These are phyloP conservation scores for Empis stercorea DNA, from an alignment of 2,888 invertebrate species.

Conservation along the genomic window DNA sequence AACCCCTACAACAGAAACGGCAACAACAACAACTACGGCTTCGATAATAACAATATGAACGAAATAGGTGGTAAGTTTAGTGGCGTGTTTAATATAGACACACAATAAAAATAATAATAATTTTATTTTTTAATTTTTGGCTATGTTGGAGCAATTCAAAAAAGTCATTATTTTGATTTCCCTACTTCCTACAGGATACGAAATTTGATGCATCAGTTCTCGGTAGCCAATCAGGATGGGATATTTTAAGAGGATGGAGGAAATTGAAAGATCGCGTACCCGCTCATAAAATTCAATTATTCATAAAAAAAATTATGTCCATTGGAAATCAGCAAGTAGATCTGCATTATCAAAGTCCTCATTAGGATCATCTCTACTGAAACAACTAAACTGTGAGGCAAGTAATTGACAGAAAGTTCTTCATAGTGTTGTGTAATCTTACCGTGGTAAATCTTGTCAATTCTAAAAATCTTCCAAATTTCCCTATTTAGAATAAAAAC, in stretches of 20 bases:
- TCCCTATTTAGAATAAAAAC: too few relatives aligned
- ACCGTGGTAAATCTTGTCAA: too few relatives aligned
- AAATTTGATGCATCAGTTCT: not conserved
- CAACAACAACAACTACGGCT: too few relatives aligned
- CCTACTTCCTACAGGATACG: not conserved
- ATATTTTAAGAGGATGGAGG: conserved; percentile 1
- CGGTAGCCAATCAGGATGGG: not conserved
- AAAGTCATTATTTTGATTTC: not conserved
- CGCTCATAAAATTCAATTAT: not conserved
- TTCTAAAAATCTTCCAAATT: too few relatives aligned
- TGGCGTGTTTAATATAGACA: too few relatives aligned
- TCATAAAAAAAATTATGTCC: not conserved
- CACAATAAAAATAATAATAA: too few relatives aligned
- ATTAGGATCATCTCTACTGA: not conserved
- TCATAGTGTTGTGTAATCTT: not conserved
- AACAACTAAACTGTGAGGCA: not conserved
- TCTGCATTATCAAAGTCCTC: not conserved
- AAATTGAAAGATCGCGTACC: not conserved
- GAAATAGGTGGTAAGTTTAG: too few relatives aligned
- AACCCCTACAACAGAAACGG: too few relatives aligned
- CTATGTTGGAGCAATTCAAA: not conserved
- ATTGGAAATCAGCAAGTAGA: not conserved
- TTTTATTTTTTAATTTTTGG: too few relatives aligned
- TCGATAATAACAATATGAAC: too few relatives aligned
- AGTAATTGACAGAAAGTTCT: not conserved